These are phyloP conservation scores for Sphecodes monilicornis DNA, from an alignment of 2,888 invertebrate species.

Conservation along the genomic window DNA sequence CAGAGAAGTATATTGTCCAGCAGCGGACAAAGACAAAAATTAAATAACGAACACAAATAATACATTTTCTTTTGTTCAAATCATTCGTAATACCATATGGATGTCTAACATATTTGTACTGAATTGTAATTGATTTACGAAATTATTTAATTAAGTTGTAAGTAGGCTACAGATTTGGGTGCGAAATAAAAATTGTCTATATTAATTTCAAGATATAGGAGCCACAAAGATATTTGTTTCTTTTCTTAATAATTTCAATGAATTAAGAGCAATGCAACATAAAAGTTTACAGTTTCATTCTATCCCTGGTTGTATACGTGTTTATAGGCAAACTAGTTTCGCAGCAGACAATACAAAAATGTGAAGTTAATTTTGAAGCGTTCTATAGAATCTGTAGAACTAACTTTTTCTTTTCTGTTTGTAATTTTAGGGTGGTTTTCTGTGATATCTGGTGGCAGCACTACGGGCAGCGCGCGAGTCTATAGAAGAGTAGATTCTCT, in stretches of 20 bases:
- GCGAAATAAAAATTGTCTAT: too few relatives aligned
- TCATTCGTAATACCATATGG: not conserved
- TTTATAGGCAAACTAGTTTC: too few relatives aligned
- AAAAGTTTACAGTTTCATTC: too few relatives aligned
- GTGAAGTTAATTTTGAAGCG: too few relatives aligned
- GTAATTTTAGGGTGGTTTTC: slow-evolving; percentile 84
- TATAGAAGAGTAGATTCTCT: slow-evolving; percentile 82
- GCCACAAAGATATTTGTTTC: too few relatives aligned
- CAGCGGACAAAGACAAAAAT: not conserved
- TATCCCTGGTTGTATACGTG: too few relatives aligned
- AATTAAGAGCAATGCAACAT: too few relatives aligned
- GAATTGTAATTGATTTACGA: not conserved
- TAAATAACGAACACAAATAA: not conserved
- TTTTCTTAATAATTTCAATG: too few relatives aligned
- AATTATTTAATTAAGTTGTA: too few relatives aligned
- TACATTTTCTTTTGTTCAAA: not conserved
- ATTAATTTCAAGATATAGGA: too few relatives aligned
- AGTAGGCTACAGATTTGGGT: too few relatives aligned
- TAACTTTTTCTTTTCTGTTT: slow-evolving; percentile 1
- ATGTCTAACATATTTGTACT: not conserved
- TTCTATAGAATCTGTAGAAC: not conserved
- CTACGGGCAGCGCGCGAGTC: slow-evolving; percentile 81
- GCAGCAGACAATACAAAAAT: too few relatives aligned
- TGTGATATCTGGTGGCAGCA: slow-evolving; percentile 83
- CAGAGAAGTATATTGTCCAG: not conserved